These are phyloP conservation scores for Mastomys natalensis DNA, from an alignment of 2,113 vertebrate species.

Conservation along the genomic window DNA sequence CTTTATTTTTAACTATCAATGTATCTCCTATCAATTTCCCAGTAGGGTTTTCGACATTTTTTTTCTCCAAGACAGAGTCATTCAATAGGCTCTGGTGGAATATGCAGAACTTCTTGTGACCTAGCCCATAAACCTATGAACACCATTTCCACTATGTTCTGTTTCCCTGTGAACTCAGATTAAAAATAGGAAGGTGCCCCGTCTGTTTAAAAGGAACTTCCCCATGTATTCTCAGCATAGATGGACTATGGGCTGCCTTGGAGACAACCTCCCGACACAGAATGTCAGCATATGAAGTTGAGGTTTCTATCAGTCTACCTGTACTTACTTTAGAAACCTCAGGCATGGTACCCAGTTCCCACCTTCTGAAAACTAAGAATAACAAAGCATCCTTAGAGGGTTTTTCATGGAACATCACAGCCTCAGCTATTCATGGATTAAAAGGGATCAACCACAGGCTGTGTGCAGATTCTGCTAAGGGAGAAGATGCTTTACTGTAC, in stretches of 20 bases:
- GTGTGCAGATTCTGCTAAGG: background rate
- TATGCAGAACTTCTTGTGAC: background rate
- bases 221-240: background rate
- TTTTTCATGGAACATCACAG: background rate
- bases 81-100: background rate
- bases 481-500: background rate
- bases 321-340: background rate
- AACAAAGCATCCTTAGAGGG: background rate
- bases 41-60: background rate
- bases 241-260: background rate
- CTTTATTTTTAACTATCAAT: background rate
- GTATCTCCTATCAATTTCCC: background rate
- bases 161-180: background rate
- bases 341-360: background rate
- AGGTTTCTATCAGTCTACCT: background rate
- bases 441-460: background rate
- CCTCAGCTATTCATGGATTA: background rate
- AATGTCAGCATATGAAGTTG: background rate
- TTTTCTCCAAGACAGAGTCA: background rate
- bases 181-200: background rate
- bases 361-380: background rate
- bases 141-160: background rate
- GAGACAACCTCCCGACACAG: background rate
- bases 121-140: background rate
- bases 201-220: background rate